Base-by-base conservation (phyloP, 2,113 vertebrate species). In the Neolamprologus toae region DNA sequence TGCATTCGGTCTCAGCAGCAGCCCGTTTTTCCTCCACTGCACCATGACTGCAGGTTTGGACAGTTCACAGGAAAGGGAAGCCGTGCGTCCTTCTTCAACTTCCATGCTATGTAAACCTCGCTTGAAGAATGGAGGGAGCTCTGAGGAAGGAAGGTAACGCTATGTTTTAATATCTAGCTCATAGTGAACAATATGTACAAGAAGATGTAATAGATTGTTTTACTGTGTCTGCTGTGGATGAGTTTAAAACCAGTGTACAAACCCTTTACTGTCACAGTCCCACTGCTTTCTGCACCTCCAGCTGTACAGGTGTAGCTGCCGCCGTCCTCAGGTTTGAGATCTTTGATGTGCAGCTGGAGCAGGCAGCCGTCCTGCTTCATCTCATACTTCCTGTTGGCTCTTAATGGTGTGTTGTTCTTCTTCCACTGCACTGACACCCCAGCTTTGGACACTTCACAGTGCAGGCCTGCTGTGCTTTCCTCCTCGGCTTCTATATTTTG, bases 321-420 rank as follows among this genome's bases (percentile, higher is more conserved):
- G 26, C 89, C 71, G 78, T 96, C 95, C 37, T 93, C 91, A 3
- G 79, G 85, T 61, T 89, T 92, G 11, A 98, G 84, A 1, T 7
- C 84, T 63, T 73, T 86, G 37, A 96, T 86, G n/a, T 73, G n/a
- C 1, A 96, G 92, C 54, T 94, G 90, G 2, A 92, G 81, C 7
- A 88, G 10, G 57, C 93, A 90, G 73, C 93, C 90, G 42, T 94
- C 84, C 40, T 96, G 93, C 6, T 92, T 97, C 96, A 96, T 97
- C 82, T 89, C 96, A 84, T 9, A 89, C 88, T 94, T 94, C 23
- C 81, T 92, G 85, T 42, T 93, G 3, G 86, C 4, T 1, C 53
- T 96, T 17, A 98, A 95, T 3, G 96, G 83, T 1, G 80, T 76
- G 0, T 91, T 96, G 79, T 93, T 93, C 37, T 94, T 96, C 84